phyloP scores from a whole-genome alignment of 2,888 invertebrate genomes.

The Lypha dubia region DNA sequence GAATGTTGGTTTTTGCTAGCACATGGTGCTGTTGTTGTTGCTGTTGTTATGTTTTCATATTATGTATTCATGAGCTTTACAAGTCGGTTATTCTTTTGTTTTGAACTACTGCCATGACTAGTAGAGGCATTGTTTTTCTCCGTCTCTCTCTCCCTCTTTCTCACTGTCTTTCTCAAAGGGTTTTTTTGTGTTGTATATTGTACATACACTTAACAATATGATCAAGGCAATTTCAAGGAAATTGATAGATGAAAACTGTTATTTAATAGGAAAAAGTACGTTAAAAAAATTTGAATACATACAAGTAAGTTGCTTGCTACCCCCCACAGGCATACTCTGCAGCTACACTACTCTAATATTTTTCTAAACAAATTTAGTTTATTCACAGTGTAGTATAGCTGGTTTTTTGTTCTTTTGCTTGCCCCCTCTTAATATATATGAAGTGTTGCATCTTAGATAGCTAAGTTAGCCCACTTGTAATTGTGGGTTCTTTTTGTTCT shows the following conservation, averaged over 20 bases:
- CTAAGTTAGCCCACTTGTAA: conserved; percentile 73
- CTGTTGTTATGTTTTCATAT: conserved; percentile 38
- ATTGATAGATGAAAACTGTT: not conserved
- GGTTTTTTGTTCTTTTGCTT: conserved; percentile 10
- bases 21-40: conserved; percentile 66
- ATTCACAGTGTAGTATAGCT: conserved; percentile 25
- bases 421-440: conserved; percentile 51
- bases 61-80: conserved; percentile 70
- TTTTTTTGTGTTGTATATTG: not conserved
- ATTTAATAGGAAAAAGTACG: not conserved
- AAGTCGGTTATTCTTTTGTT: conserved; percentile 47
- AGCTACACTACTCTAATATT: too few species aligned
- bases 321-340: too few species aligned
- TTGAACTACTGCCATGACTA: conserved; percentile 35
- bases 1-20: conserved; percentile 25
- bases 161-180: not conserved
- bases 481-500: conserved; percentile 49
- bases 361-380: not conserved
- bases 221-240: not conserved
- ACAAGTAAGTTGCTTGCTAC: not conserved
- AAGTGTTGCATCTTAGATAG: conserved; percentile 72
- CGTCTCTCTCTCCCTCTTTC: not conserved
- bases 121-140: conserved; percentile 35
- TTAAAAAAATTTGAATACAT: too few species aligned
- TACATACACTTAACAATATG: conserved; percentile 13